Percentiles rank a stretch among this genome's conserved stretches.
Evolutionary conservation across 2,113 vertebrate genomes (phyloP).

Genomic region (Oreochromis tanganicae): DNA sequence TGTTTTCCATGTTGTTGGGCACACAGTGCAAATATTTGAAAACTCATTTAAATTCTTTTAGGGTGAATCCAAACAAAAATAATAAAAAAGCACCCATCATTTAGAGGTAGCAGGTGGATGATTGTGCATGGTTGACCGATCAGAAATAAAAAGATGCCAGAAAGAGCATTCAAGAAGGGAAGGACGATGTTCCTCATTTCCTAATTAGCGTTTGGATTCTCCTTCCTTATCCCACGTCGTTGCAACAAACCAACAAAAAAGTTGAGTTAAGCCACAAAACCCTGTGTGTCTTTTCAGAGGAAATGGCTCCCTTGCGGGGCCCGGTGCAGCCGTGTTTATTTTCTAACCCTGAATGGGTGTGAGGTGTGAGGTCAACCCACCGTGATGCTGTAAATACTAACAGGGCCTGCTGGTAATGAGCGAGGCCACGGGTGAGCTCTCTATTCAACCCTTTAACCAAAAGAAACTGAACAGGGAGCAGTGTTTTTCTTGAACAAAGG

Average conservation of each 20-base stretch:
- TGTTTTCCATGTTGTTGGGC: conserved; percentile 9
- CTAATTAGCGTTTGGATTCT: conserved; percentile 66
- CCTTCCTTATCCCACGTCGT: conserved; percentile 41
- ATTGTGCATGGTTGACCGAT: conserved; percentile 67
- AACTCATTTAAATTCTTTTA: conserved; percentile 62
- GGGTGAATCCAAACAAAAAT: conserved; percentile 20
- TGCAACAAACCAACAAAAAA: conserved; percentile 50
- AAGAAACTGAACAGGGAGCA: conserved; percentile 25
- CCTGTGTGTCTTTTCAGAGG: conserved; percentile 51
- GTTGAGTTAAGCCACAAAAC: conserved; percentile 48
- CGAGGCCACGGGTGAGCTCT: conserved; percentile 9
- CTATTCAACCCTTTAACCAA: conserved; percentile 42
- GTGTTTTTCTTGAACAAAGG: conserved; percentile 12
- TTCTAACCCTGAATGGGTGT: conserved; percentile 46
- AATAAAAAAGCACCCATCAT: conserved; percentile 24
- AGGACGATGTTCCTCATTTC: conserved; percentile 57
- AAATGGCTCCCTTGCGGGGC: conserved; percentile 12
- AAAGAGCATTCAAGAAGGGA: conserved; percentile 66
- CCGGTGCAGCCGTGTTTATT: conserved; percentile 40
- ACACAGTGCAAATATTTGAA: conserved; percentile 47
- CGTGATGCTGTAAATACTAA: conserved; percentile 60
- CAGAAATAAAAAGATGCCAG: conserved; percentile 59
- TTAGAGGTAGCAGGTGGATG: conserved; percentile 73
- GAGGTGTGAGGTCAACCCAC: conserved; percentile 54
- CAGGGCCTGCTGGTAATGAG: conserved; percentile 49